Conservation (phyloP, 1,140 invertebrate genomes). For the Aphidius gifuensis region DNA sequence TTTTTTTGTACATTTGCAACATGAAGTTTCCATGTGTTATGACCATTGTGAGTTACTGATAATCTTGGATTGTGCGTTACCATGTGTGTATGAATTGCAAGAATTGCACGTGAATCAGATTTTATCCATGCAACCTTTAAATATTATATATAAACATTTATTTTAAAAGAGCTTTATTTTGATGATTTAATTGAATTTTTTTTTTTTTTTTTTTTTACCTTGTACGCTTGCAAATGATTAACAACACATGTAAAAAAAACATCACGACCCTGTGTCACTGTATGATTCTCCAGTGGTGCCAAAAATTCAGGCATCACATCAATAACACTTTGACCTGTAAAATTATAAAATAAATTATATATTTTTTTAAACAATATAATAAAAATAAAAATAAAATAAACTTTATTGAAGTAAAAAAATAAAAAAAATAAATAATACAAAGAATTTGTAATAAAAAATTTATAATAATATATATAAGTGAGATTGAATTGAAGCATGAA, state of each 20-base stretch:
- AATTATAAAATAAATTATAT: constrained; percentile 8
- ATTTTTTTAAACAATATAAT: neutral
- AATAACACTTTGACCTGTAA: constrained; percentile 51
- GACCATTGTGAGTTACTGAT: constrained; percentile 83
- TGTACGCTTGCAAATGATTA: constrained; percentile 79
- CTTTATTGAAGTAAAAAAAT: too few relatives aligned
- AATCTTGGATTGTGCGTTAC: constrained; percentile 82
- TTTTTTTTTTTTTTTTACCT: constrained; percentile 49
- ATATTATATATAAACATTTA: constrained; percentile 17
- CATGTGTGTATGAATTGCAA: constrained; percentile 86
- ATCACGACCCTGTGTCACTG: constrained; percentile 81
- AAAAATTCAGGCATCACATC: constrained; percentile 74
- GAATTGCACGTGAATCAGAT: constrained; percentile 82
- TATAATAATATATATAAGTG: neutral
- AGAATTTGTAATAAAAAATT: constrained; percentile 2
- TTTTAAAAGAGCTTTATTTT: neutral
- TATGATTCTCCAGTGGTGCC: constrained; percentile 80
- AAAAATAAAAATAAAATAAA: neutral
- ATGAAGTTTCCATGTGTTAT: constrained; percentile 88
- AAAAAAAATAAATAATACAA: constrained; percentile 1
- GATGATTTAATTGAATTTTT: neutral
- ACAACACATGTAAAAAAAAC: constrained; percentile 85
- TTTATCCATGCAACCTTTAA: constrained; percentile 88
- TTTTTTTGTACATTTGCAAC: constrained; percentile 84
- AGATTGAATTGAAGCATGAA: neutral